These are phyloP conservation scores for Calephelis perditalis DNA, from an alignment of 2,888 invertebrate genomes.

Conservation along the genomic window DNA sequence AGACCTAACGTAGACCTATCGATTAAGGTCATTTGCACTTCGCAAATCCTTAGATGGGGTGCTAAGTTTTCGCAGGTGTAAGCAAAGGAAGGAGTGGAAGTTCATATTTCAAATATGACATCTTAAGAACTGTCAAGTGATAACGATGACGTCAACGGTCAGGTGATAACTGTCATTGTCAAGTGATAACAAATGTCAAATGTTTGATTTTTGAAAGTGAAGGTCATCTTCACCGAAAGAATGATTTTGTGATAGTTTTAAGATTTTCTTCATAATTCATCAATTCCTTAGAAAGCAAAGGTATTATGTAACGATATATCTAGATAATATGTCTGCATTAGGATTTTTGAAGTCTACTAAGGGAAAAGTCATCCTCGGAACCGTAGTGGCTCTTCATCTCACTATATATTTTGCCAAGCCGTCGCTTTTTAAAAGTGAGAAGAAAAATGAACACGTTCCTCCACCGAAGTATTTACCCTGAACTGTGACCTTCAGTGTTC, in stretches of 20 bases:
- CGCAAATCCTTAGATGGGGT: too few species aligned
- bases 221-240: not conserved
- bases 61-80: too few species aligned
- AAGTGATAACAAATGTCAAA: not conserved
- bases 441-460: conserved; percentile 34
- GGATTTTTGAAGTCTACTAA: conserved; percentile 62
- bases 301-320: conserved; percentile 13
- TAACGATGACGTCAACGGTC: too few species aligned
- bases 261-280: not conserved
- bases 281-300: not conserved
- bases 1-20: too few species aligned
- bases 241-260: not conserved
- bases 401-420: conserved; percentile 64
- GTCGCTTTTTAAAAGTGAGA: conserved; percentile 59
- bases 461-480: conserved; percentile 64
- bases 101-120: too few species aligned
- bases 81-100: too few species aligned
- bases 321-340: conserved; percentile 49
- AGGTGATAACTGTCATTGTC: too few species aligned
- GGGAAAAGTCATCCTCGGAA: conserved; percentile 60
- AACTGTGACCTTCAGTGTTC: conserved; percentile 31
- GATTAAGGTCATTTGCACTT: too few species aligned
- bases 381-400: conserved; percentile 57
- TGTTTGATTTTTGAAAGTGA: not conserved
- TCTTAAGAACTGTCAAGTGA: too few species aligned